Base-by-base conservation (phyloP, 2,888 invertebrate species). In the Cheilosia scutellata region DNA sequence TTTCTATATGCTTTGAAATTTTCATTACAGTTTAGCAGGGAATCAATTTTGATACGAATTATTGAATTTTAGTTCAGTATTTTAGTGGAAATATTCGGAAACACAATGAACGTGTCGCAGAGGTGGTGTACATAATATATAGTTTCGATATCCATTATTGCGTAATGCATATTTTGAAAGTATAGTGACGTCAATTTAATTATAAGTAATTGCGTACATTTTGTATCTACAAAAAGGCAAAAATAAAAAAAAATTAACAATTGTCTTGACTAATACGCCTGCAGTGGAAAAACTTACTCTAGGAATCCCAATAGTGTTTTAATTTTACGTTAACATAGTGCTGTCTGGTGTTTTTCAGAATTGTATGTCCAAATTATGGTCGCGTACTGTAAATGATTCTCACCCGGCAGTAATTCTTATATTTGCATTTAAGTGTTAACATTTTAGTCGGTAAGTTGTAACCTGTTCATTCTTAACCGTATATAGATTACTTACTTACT, bases 1-100 rank as follows among this genome's bases (percentile, higher is more conserved):
- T 49, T 16, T 62, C 16, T 9, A 49, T 25, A 37, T 65, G 16
- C 65, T 49, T 51, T 51, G 65, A 37, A 37, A 49, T 49, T 20
- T 47, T 5, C 13, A 11, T 6, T 33, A 7, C 29, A 31, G 9
- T 20, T 29, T 4, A 20, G 9, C 16, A 5, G 7, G 2, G 25
- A 51, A 49, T 9, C 5, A 20, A 20, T 29, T 62, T 13, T 13
- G 7, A 60, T 44, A 16, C 25, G 65, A 33, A 51, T 11, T 33
- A 13, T 1, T n/a, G 29, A 63, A 49, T 25, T 31, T 16, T 6
- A 33, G n/a, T 65, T 65, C 25, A 65, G 65, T 65, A 33, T 37
- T 33, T 49, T 25, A 6, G 33, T 51, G 33, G 25, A 37, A 31
- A 49, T 49, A 49, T 49, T 49, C 49, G n/a, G 33, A 37, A 49